Conservation (phyloP, 2,797 vertebrate genomes). For the Anguilla pacifica region DNA sequence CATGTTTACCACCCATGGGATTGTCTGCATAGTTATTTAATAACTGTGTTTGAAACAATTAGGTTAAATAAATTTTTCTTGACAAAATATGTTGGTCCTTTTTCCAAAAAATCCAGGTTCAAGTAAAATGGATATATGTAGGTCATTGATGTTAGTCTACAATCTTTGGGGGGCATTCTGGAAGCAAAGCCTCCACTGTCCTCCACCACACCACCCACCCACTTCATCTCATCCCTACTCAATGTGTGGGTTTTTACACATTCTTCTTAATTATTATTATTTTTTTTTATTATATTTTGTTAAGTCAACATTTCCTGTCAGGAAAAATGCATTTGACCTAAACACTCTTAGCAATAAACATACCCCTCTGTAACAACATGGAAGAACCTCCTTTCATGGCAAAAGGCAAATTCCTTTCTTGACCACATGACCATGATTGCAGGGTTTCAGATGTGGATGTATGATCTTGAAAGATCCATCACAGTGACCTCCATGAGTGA, state of each 20-base stretch:
- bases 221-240: no score
- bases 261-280: no score
- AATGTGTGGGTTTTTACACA: no score
- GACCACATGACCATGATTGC: neutral
- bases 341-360: neutral
- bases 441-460: neutral
- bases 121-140: no score
- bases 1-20: neutral
- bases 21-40: neutral
- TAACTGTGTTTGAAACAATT: neutral
- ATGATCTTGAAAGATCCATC: conserved; percentile 33
- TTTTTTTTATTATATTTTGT: neutral
- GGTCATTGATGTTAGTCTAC: no score
- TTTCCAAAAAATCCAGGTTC: no score
- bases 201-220: neutral
- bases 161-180: neutral
- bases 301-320: neutral
- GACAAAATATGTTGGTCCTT: neutral
- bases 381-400: neutral
- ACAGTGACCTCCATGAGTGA: conserved; percentile 45
- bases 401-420: neutral
- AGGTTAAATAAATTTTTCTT: neutral
- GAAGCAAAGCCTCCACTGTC: no score
- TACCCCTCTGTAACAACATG: neutral
- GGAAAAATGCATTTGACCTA: neutral